phyloP scores from a whole-genome alignment of 2,797 vertebrate species.

The Catostomus latipinnis region DNA sequence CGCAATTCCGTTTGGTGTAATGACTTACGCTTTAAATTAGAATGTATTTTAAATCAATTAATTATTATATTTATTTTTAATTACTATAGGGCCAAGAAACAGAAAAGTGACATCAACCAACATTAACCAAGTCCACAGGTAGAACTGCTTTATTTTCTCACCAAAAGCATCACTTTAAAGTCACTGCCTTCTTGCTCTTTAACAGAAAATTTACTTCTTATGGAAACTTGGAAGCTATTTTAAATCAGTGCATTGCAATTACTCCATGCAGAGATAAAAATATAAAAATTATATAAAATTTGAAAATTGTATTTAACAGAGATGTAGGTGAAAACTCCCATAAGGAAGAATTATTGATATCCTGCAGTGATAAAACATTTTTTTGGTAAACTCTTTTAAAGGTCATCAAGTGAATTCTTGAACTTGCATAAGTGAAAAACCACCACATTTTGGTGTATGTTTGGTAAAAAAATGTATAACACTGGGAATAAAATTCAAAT shows the following conservation, averaged over 20 bases:
- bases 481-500: background rate
- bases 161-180: conserved; percentile 30
- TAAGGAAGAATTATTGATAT: background rate
- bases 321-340: background rate
- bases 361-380: background rate
- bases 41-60: no score
- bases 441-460: background rate
- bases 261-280: background rate
- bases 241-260: conserved; percentile 48
- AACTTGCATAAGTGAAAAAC: background rate
- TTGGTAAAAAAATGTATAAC: background rate
- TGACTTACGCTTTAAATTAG: no score
- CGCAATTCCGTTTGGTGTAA: no score
- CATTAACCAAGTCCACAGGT: conserved; percentile 3
- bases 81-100: background rate
- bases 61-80: no score
- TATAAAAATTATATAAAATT: background rate
- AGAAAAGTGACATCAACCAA: background rate
- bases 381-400: background rate
- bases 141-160: conserved; percentile 54
- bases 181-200: background rate
- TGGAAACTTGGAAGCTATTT: background rate
- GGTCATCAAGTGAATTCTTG: background rate
- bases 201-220: conserved; percentile 13
- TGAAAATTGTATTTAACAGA: conserved; percentile 1